phyloP scores from a whole-genome alignment of 2,888 invertebrate species.

The Drosophila antonietae region DNA sequence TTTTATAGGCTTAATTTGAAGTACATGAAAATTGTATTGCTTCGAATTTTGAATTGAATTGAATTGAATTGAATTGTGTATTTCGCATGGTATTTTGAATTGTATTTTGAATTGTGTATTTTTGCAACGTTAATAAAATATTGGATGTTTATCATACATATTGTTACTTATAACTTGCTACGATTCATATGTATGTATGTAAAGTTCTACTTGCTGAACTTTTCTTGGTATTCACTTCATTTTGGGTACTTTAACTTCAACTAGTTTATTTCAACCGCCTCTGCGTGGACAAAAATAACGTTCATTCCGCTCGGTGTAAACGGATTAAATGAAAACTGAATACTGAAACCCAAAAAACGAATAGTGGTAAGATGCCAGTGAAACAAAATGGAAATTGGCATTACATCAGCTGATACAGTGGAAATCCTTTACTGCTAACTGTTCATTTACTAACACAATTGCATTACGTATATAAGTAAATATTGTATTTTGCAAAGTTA shows the following conservation, averaged over 20 bases:
- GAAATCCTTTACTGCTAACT: background rate
- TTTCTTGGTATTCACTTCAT: background rate
- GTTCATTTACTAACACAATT: background rate
- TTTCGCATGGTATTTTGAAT: too few relatives aligned
- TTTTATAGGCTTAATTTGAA: background rate
- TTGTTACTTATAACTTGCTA: background rate
- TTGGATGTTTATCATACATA: background rate
- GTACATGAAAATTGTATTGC: background rate
- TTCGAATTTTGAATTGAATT: background rate
- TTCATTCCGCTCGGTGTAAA: constrained; percentile 46
- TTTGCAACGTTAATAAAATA: background rate
- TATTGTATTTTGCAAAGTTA: too few relatives aligned
- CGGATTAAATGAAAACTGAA: constrained; percentile 58
- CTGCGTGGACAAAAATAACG: constrained; percentile 26
- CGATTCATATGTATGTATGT: background rate
- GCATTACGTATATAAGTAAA: background rate
- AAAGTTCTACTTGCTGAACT: background rate
- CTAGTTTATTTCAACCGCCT: background rate
- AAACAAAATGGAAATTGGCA: constrained; percentile 15
- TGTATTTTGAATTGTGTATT: background rate
- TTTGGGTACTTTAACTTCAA: background rate
- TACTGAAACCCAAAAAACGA: constrained; percentile 20
- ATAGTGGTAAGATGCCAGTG: background rate
- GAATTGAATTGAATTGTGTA: background rate
- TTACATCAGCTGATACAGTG: constrained; percentile 46